A percentile compares a stretch with the other conserved stretches of the same genome.
Conservation (phyloP, 2,888 invertebrate species). For the Morpho deidamia region DNA sequence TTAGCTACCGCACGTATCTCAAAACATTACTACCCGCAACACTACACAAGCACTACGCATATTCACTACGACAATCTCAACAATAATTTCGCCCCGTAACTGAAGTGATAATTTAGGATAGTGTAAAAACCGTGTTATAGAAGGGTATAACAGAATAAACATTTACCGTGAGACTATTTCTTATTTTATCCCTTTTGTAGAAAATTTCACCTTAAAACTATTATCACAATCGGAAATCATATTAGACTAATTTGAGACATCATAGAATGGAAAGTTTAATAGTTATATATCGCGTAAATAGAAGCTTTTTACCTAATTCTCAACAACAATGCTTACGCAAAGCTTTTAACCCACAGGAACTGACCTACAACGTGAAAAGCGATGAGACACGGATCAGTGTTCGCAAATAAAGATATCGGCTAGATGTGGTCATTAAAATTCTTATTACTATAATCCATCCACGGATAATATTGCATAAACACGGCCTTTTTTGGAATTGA, state of each 20-base stretch:
- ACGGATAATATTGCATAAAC: too few relatives aligned
- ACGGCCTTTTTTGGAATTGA: too few relatives aligned
- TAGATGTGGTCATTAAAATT: background rate
- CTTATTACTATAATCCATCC: too few relatives aligned
- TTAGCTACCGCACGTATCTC: too few relatives aligned
- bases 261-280: background rate
- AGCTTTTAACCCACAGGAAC: conserved; percentile 20
- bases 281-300: conserved; percentile 6
- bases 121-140: too few relatives aligned
- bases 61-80: too few relatives aligned
- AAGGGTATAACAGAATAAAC: too few relatives aligned
- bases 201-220: background rate
- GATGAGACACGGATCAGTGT: conserved; percentile 1
- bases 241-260: background rate
- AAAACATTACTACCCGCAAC: too few relatives aligned
- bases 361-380: conserved; percentile 12
- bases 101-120: too few relatives aligned
- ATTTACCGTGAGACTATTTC: too few relatives aligned
- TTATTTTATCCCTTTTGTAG: background rate
- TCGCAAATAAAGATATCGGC: background rate
- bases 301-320: conserved; percentile 2
- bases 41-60: too few relatives aligned
- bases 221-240: background rate
- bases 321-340: conserved; percentile 11
- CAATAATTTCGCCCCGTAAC: too few relatives aligned